Evolutionary conservation across 2,113 vertebrate genomes (phyloP), one percentile per base, ranked within the genome.

Genomic region (Heterotis niloticus): DNA sequence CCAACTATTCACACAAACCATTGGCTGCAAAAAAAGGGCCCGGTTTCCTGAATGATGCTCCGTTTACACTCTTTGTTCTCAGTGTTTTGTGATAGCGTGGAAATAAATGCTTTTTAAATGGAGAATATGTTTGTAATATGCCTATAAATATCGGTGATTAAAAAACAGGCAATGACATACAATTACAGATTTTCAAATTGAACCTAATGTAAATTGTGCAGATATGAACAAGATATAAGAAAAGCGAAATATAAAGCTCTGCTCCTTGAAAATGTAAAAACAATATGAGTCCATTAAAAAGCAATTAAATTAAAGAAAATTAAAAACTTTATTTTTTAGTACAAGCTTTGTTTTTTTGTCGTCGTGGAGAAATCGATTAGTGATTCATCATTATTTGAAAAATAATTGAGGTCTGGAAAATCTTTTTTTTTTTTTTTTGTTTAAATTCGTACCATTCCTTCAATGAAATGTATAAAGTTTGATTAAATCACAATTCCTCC

Each of bases 271-370:
- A 75, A 64, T 75, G 7, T 44, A 75, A 78, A 67, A 66, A 54
- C 57, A 67, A 78, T 78, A n/a, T 78, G 24, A 78, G 77, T 65
- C 52, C 24, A 78, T 78, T 78, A 78, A 78, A 78, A 78, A 69
- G 66, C 77, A 78, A 78, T 78, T 78, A 78, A 78, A 78, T 26
- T 67, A 78, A 59, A 78, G 54, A 29, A 70, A 78, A 78, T 70
- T 60, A 78, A 78, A 78, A 69, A 69, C 56, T 70, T 20, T 56
- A 70, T 23, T 17, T 71, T 68, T 77, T 67, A 34, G 77, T 78
- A 56, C 29, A 69, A 78, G 65, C 77, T 44, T 69, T 26, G n/a
- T n/a, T 74, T 78, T 78, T 54, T 68, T 51, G n/a, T 29, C 64
- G 28, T 65, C 24, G 59, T 7, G 34, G 54, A 78, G 28, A 54